Evolutionary conservation across 2,113 vertebrate species (phyloP), one percentile per base, ranked within the genome.

Genomic region (Forbesichthys agassizii): DNA sequence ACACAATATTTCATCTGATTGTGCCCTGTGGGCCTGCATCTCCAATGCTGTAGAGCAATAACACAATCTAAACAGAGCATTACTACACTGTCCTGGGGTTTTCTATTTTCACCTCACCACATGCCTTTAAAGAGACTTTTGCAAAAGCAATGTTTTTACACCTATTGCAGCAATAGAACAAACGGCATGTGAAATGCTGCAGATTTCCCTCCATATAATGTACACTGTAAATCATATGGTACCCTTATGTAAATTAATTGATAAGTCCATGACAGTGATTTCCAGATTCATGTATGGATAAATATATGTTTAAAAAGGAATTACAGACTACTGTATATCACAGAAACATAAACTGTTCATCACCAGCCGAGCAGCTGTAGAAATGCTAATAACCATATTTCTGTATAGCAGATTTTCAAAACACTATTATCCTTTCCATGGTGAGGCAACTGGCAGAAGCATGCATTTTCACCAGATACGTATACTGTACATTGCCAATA

Each of bases 381-480:
- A 66, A 48, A 48, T 61, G 27, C 63, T 71, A 66, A 84, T 74
- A 83, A 79, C 73, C 68, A 60, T 57, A 75, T 69, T 84, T 81
- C 64, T 61, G 52, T 54, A 75, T 54, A 59, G 55, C 75, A 70
- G 65, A 27, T 18, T 33, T 57, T 42, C 63, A 52, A 27, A 27
- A 27, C 27, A 27, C 27, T 27, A 27, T 27, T 67, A 66, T 27
- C 27, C 27, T 27, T 27, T 27, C 27, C 27, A 27, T 79, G 81
- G 71, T 46, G 57, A 79, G 80, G 79, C 80, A 86, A 74, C 84
- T 86, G 80, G 69, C 78, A 73, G 68, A 58, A 54, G 47, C 3
- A 11, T 14, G 62, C 64, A 63, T 62, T 20, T 18, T 83, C 64
- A 79, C 16, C 20, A 46, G 51, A 87, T 77, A 47, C 27, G 27